These are phyloP conservation scores for Bellardia bayeri DNA, from an alignment of 2,888 invertebrate genomes.

Conservation along the genomic window DNA sequence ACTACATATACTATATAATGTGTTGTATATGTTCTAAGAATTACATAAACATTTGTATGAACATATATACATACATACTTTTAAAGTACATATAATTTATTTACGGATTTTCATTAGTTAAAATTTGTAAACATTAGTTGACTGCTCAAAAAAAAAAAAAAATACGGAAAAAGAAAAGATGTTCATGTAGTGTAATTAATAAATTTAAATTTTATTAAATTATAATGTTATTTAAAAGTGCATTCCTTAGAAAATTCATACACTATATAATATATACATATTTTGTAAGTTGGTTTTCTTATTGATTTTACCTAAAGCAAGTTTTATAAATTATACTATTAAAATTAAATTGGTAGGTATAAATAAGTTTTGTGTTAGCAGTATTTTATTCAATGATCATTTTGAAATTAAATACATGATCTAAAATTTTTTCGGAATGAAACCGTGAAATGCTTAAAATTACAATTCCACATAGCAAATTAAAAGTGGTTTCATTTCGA, in stretches of 20 bases:
- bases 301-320: constrained; percentile 6
- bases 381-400: too few relatives aligned
- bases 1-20: not conserved
- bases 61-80: not conserved
- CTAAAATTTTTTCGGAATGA: too few relatives aligned
- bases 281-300: not conserved
- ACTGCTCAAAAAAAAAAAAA: not conserved
- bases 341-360: too few relatives aligned
- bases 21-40: not conserved
- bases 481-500: too few relatives aligned
- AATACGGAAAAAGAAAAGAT: not conserved
- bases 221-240: too few relatives aligned
- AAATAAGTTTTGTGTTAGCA: too few relatives aligned
- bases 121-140: not conserved
- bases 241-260: too few relatives aligned
- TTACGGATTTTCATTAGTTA: not conserved
- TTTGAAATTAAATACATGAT: too few relatives aligned
- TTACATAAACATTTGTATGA: constrained; percentile 14
- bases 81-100: not conserved
- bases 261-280: not conserved
- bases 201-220: too few relatives aligned
- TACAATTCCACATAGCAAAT: too few relatives aligned
- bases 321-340: not conserved
- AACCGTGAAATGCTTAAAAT: too few relatives aligned
- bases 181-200: too few relatives aligned